phyloP scores from a whole-genome alignment of 2,888 invertebrate species.

The Drosophila parthenogenetica region DNA sequence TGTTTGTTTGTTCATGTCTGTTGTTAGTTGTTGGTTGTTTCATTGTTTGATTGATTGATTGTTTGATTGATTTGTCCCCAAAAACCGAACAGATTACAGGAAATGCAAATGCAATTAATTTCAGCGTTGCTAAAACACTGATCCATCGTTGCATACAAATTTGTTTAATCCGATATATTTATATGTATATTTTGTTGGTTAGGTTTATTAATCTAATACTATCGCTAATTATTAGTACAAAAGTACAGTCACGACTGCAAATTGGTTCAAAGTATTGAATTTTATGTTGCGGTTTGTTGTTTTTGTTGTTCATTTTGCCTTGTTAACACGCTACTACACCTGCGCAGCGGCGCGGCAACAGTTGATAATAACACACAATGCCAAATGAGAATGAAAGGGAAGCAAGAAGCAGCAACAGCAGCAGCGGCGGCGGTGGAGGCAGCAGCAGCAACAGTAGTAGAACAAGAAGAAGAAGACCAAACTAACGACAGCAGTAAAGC shows the following conservation, averaged over 20 bases:
- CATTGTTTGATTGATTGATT: conserved; percentile 29
- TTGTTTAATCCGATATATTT: conserved; percentile 40
- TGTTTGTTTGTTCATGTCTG: conserved; percentile 35
- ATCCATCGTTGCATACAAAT: conserved; percentile 43
- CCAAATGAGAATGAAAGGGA: conserved; percentile 51
- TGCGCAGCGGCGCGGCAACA: conserved; percentile 70
- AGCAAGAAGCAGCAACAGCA: conserved; percentile 44
- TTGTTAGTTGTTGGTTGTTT: conserved; percentile 37
- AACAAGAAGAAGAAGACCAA: conserved; percentile 54
- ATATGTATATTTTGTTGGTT: conserved; percentile 21
- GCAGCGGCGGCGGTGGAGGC: conserved; percentile 24
- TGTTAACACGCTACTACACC: conserved; percentile 76
- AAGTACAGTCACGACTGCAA: conserved; percentile 67
- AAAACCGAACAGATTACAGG: conserved; percentile 68
- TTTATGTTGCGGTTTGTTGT: conserved; percentile 59
- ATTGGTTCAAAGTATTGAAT: conserved; percentile 52
- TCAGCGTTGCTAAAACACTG: conserved; percentile 56
- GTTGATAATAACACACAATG: conserved; percentile 60
- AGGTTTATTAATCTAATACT: conserved; percentile 50
- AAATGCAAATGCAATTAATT: conserved; percentile 57
- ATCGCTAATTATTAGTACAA: conserved; percentile 58
- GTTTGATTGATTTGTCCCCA: conserved; percentile 62
- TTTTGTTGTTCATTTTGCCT: conserved; percentile 57
- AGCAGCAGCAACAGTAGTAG: conserved; percentile 20
- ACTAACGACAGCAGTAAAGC: conserved; percentile 51